These are phyloP conservation scores for Pollenia labialis DNA, from an alignment of 2,888 invertebrate species.

Conservation along the genomic window DNA sequence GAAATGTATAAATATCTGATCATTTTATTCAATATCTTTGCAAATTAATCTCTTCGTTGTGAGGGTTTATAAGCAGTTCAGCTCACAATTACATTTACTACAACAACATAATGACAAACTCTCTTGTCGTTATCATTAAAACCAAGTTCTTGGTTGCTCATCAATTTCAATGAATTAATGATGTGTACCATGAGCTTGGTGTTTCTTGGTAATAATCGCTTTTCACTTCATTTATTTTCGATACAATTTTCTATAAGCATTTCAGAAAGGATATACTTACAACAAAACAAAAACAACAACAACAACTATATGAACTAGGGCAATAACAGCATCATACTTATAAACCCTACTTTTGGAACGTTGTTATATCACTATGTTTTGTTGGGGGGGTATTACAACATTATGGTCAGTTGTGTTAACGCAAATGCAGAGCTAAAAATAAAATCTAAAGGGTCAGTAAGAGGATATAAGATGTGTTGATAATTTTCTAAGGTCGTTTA, in stretches of 20 bases:
- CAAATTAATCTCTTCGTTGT: conserved; percentile 3
- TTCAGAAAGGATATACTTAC: conserved; percentile 19
- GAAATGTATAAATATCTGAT: not conserved
- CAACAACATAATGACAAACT: conserved; percentile 52
- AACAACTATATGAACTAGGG: conserved; percentile 19
- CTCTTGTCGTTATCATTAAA: conserved; percentile 70
- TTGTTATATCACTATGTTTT: conserved; percentile 43
- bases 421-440: not conserved
- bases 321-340: conserved; percentile 52
- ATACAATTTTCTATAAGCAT: conserved; percentile 46
- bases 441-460: conserved; percentile 38
- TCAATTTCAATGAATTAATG: conserved; percentile 75
- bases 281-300: conserved; percentile 14
- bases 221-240: conserved; percentile 75
- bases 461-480: conserved; percentile 52
- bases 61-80: conserved; percentile 1
- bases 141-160: conserved; percentile 70
- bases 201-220: conserved; percentile 75
- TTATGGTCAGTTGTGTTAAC: conserved; percentile 51
- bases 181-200: conserved; percentile 75
- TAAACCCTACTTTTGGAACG: conserved; percentile 56
- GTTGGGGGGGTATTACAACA: not conserved
- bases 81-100: conserved; percentile 14
- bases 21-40: conserved; percentile 11
- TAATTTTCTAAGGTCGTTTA: conserved; percentile 66